Evolutionary conservation across 2,113 vertebrate species (phyloP), one percentile per base, ranked within the genome.

Genomic region (Tragelaphus imberbis): DNA sequence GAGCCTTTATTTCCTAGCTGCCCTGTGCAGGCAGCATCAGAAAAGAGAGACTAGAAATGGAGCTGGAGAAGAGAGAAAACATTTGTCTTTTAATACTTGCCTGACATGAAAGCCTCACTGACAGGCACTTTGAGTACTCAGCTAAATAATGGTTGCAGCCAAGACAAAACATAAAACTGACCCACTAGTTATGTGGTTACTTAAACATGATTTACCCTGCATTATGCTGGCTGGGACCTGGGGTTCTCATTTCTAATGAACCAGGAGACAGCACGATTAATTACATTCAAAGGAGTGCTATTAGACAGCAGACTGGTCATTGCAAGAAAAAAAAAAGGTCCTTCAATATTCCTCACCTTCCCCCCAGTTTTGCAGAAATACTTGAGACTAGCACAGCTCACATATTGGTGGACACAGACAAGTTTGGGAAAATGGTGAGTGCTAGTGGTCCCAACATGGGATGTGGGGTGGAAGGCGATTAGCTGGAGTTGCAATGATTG

Each of bases 151-250:
- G 96, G 96, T 97, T 89, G 80, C 96, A 97, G 95, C 95, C 88
- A 94, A 98, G 97, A 99, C 98, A 98, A 99, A 98, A 98, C 98
- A 97, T 97, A 98, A 98, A 98, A 97, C 98, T 96, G 91, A 98
- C 98, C 98, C 97, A 98, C 97, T 98, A 97, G 98, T 98, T 99
- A 97, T 98, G 97, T 93, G 97, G 98, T 98, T 99, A 98, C 98
- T 99, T 98, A 99, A 98, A 99, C 98, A 98, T 98, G 98, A 99
- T 99, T 99, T 99, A 99, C 98, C 98, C 98, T 96, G 98, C 96
- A 98, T 98, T 99, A 98, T 98, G 84, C 97, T 95, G 95, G 40
- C 90, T 96, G 93, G 96, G 98, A 98, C 98, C 98, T 97, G 98
- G 98, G 82, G 85, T 84, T 84, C 92, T 97, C 36, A 4, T 98